Conservation (phyloP, 2,113 vertebrate genomes). For the Stictonetta naevosa region DNA sequence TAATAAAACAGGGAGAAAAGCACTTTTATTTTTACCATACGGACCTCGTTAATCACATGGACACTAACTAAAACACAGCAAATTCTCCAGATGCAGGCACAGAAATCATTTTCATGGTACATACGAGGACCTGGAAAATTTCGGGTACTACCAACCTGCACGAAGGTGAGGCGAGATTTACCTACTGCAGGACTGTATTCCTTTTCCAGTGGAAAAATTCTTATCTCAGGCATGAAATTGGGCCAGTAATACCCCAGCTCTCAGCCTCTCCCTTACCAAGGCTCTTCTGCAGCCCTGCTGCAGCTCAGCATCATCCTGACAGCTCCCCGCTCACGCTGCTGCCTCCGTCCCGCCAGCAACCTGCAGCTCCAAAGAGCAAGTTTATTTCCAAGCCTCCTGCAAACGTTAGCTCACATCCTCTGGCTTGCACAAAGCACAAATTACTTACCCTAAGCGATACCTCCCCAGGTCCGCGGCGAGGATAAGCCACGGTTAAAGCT, state of each 20-base stretch:
- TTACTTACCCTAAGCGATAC: neutral
- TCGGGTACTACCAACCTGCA: neutral
- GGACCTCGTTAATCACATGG: neutral
- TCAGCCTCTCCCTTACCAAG: neutral
- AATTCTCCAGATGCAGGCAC: neutral
- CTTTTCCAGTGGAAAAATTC: neutral
- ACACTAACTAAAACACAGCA: neutral
- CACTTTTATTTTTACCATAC: neutral
- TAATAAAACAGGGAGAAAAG: neutral
- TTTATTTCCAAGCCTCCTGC: neutral
- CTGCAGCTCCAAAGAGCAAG: neutral
- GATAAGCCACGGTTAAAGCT: neutral
- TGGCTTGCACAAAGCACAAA: neutral
- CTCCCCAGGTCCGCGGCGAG: neutral
- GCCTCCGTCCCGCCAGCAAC: neutral
- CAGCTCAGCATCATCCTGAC: neutral
- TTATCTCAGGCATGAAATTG: neutral
- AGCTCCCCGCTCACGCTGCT: neutral
- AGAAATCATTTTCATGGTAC: neutral
- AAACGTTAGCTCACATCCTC: neutral
- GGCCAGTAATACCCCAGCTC: neutral
- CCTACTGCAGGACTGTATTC: neutral
- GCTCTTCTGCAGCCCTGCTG: fast-evolving
- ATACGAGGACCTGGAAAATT: neutral
- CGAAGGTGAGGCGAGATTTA: neutral